Evolutionary conservation across 2,113 vertebrate genomes (phyloP).

Genomic region (Haliaeetus leucogaster): DNA sequence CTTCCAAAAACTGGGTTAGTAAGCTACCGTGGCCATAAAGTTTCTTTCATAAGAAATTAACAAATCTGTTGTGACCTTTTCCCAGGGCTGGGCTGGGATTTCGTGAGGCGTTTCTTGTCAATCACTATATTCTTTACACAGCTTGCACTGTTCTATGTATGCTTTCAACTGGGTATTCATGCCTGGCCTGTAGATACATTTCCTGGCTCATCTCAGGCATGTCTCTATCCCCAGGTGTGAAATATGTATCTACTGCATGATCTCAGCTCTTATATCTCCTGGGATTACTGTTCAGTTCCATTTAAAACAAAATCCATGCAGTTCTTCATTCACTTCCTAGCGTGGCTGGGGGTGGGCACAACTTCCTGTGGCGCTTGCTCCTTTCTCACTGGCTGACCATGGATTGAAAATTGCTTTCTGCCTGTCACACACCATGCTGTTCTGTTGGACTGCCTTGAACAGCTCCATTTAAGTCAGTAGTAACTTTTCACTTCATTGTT

Average conservation of each 20-base stretch:
- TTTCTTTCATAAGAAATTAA: slow-evolving; percentile 6
- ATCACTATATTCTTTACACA: slow-evolving; percentile 3
- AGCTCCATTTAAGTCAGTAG: not conserved
- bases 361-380: not conserved
- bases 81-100: not conserved
- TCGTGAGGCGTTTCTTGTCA: slow-evolving; percentile 2
- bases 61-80: slow-evolving; percentile 11
- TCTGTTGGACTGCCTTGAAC: not conserved
- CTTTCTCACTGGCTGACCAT: not conserved
- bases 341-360: not conserved
- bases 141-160: not conserved
- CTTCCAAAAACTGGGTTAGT: not conserved
- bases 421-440: not conserved
- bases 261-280: slow-evolving; percentile 30
- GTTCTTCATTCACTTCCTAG: slow-evolving; percentile 6
- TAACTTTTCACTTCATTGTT: not conserved
- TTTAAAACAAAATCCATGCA: slow-evolving; percentile 22
- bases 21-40: not conserved
- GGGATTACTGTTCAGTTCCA: slow-evolving; percentile 37
- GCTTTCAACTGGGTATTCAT: slow-evolving; percentile 31
- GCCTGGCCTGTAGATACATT: slow-evolving; percentile 50
- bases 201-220: slow-evolving; percentile 60
- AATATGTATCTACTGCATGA: slow-evolving; percentile 31
- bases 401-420: not conserved
- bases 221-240: slow-evolving; percentile 52